Evolutionary conservation across 2,888 invertebrate species (phyloP).

Genomic region (Brenthis daphne): DNA sequence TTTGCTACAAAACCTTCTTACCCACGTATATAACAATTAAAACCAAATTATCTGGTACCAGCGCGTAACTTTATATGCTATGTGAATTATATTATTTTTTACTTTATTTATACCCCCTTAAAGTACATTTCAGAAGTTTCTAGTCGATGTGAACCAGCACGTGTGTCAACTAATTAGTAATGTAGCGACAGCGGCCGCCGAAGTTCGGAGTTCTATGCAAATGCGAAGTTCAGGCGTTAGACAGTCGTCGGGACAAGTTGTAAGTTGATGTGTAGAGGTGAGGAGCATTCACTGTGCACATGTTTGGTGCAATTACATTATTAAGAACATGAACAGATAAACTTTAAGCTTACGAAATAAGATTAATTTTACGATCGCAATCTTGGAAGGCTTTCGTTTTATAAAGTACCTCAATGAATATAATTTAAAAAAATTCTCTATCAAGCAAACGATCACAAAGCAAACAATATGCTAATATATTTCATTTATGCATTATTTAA

Average conservation of each 20-base stretch:
- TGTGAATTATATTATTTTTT: not conserved
- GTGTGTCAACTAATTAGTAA: slow-evolving; percentile 25
- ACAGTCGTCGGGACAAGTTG: not conserved
- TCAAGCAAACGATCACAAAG: no score
- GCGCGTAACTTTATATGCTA: not conserved
- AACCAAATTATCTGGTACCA: slow-evolving; percentile 1
- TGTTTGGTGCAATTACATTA: not conserved
- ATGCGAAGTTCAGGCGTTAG: not conserved
- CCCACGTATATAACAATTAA: not conserved
- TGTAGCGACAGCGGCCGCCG: not conserved
- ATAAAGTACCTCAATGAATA: no score
- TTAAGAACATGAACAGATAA: not conserved
- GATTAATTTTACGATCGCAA: no score
- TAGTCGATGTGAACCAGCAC: slow-evolving; percentile 10
- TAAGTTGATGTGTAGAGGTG: slow-evolving; percentile 2
- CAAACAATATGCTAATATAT: no score
- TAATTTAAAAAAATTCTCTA: no score
- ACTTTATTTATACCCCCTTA: not conserved
- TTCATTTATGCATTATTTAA: no score
- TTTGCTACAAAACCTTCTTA: not conserved
- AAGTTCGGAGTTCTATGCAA: slow-evolving; percentile 9
- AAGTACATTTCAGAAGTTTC: not conserved
- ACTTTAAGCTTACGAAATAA: no score
- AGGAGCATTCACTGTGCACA: not conserved
- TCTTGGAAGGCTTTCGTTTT: no score